A percentile compares a stretch with the other conserved stretches of the same genome.
phyloP scores from a whole-genome alignment of 2,113 vertebrate genomes.

The Bubo blakistoni region DNA sequence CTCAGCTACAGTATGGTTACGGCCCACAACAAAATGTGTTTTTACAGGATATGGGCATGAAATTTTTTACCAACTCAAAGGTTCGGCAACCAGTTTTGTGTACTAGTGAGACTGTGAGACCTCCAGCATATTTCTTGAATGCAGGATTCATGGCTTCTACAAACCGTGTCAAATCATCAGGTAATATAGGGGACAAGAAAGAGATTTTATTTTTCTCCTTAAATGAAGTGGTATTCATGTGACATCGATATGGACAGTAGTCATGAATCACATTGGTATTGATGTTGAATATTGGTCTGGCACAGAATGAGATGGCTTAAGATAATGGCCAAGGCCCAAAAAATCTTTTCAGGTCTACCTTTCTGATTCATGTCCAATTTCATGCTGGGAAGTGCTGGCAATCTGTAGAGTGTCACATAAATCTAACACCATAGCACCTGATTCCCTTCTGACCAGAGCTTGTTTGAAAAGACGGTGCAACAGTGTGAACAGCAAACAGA shows the following conservation, averaged over 20 bases:
- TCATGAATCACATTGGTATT: neutral
- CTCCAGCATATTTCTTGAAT: neutral
- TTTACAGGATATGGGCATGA: constrained; percentile 63
- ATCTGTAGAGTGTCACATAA: neutral
- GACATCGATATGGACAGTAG: neutral
- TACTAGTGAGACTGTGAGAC: constrained; percentile 1
- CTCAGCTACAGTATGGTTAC: neutral
- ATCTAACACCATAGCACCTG: neutral
- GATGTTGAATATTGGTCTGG: neutral
- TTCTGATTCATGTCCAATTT: neutral
- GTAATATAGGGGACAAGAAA: neutral
- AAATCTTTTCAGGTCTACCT: neutral
- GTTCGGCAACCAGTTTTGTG: constrained; percentile 57
- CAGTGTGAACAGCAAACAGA: neutral
- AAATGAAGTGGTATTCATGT: neutral
- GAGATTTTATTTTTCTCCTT: neutral
- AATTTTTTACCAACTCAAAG: constrained; percentile 64
- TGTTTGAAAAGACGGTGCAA: neutral
- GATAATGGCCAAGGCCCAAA: neutral
- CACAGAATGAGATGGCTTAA: neutral
- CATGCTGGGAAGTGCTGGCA: neutral
- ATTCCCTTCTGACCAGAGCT: neutral
- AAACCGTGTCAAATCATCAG: neutral
- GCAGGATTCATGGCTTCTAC: neutral
- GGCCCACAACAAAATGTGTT: fast-evolving